Conservation (phyloP, 2,113 vertebrate species). For the Ptyas mucosa region DNA sequence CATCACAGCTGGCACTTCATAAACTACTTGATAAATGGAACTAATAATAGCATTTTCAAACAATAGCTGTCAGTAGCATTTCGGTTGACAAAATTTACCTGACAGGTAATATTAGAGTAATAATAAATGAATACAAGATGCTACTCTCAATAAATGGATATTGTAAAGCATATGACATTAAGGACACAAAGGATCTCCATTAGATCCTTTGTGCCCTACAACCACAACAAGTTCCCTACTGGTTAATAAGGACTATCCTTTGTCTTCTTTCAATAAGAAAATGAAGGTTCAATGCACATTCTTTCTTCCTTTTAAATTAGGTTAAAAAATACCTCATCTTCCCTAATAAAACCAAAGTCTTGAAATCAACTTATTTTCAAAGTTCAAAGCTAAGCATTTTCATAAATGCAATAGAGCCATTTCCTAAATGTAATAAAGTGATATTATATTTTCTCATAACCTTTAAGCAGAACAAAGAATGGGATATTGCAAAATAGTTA, state of each 20-base stretch:
- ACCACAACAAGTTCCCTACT: neutral
- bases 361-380: no score
- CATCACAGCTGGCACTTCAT: neutral
- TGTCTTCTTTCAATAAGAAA: neutral
- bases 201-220: neutral
- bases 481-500: neutral
- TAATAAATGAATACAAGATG: neutral
- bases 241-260: neutral
- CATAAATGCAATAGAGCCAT: conserved; percentile 11
- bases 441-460: conserved; percentile 37
- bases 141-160: neutral
- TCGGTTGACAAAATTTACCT: neutral
- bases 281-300: neutral
- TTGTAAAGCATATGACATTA: neutral
- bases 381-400: neutral
- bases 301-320: neutral
- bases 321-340: neutral
- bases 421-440: conserved; percentile 10
- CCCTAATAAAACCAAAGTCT: neutral
- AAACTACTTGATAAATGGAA: neutral
- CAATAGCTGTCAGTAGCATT: neutral
- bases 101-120: neutral
- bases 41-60: neutral
- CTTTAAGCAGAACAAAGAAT: conserved; percentile 23
- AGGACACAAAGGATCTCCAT: neutral